phyloP scores from a whole-genome alignment of 2,888 invertebrate species.

The Acleris sparsana region DNA sequence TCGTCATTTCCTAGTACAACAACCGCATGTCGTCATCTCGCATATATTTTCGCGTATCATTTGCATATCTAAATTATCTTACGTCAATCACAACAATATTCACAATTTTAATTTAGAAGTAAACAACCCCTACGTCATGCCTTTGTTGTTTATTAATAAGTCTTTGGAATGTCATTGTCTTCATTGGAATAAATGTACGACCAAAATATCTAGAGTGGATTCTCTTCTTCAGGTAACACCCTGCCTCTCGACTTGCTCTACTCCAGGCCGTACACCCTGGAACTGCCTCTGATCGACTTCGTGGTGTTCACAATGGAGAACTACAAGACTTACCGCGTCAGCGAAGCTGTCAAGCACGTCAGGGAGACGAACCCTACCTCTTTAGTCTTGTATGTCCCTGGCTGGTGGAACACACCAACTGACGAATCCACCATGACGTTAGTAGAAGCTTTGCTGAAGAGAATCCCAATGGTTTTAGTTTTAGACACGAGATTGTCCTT shows the following conservation, averaged over 20 bases:
- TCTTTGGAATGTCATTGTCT: no score
- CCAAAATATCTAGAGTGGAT: no score
- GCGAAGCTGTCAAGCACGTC: conserved; percentile 48
- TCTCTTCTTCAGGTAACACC: conserved; percentile 66
- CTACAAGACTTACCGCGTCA: conserved; percentile 48
- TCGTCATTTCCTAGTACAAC: no score
- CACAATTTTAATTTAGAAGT: no score
- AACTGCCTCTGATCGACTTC: conserved; percentile 52
- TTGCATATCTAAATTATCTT: no score
- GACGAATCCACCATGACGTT: conserved; percentile 65
- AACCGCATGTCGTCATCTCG: no score
- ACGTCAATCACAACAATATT: no score
- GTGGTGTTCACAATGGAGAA: conserved; percentile 52
- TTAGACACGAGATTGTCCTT: conserved; percentile 66
- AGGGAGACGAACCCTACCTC: conserved; percentile 37
- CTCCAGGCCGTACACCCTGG: conserved; percentile 49
- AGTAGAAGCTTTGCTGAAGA: conserved; percentile 57
- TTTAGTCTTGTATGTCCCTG: conserved; percentile 67
- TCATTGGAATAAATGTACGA: no score
- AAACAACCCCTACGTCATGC: no score
- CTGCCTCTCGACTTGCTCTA: conserved; percentile 64
- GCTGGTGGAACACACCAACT: conserved; percentile 72
- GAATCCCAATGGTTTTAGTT: conserved; percentile 56
- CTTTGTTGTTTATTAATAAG: no score
- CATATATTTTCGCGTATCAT: no score